These are phyloP conservation scores for Heptranchias perlo DNA, from an alignment of 2,113 vertebrate genomes.

Conservation along the genomic window DNA sequence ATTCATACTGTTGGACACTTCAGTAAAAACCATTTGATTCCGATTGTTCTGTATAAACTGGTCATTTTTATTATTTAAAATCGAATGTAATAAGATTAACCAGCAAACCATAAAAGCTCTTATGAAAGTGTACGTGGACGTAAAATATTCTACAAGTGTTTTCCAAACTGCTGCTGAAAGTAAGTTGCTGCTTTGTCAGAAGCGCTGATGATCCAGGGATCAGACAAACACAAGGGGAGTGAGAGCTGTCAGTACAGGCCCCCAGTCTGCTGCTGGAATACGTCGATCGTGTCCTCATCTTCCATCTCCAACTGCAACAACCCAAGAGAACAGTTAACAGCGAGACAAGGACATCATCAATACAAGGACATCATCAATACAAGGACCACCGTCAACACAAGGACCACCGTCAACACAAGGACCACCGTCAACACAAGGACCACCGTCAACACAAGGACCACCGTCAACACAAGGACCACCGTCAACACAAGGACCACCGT, in stretches of 20 bases:
- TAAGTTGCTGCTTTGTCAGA: constrained; percentile 34
- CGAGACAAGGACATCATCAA: not conserved
- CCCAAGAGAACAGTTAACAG: constrained; percentile 36
- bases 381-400: too few species aligned
- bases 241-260: constrained; percentile 42
- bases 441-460: too few species aligned
- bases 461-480: too few species aligned
- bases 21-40: constrained; percentile 35
- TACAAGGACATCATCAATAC: too few species aligned
- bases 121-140: constrained; percentile 32
- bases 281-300: constrained; percentile 68
- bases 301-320: constrained; percentile 63
- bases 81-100: constrained; percentile 35
- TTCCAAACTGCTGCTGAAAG: constrained; percentile 36
- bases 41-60: constrained; percentile 33
- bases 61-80: constrained; percentile 36
- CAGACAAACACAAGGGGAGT: constrained; percentile 15
- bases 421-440: too few species aligned
- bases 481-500: too few species aligned
- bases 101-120: constrained; percentile 37
- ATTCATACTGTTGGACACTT: constrained; percentile 20
- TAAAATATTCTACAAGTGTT: constrained; percentile 36
- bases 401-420: too few species aligned
- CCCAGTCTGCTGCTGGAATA: constrained; percentile 69
- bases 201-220: constrained; percentile 28